phyloP scores from a whole-genome alignment of 2,797 vertebrate species.

The Sylvia borin region DNA sequence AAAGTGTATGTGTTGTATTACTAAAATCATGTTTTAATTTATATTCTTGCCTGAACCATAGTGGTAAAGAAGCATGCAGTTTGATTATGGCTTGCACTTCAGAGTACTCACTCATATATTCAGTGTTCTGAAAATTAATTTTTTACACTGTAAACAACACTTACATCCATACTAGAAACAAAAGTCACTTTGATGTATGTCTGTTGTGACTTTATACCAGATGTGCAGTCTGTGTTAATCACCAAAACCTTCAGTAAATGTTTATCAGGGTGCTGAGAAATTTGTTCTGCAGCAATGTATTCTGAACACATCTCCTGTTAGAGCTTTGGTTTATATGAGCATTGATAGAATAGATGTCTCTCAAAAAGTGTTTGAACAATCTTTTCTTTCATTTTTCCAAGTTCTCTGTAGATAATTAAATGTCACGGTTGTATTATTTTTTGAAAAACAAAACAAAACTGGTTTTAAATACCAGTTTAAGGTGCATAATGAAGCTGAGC shows the following conservation, averaged over 20 bases:
- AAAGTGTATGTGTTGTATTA: neutral
- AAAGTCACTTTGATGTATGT: slow-evolving; percentile 19
- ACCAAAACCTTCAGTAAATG: neutral
- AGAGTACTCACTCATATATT: slow-evolving; percentile 27
- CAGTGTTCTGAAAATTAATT: slow-evolving; percentile 34
- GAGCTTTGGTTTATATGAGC: neutral
- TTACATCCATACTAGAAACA: slow-evolving; percentile 7
- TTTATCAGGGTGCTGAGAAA: neutral
- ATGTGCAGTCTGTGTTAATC: slow-evolving; percentile 4
- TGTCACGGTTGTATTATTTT: neutral
- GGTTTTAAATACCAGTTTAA: neutral
- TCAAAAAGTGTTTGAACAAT: neutral
- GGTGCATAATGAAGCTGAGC: neutral
- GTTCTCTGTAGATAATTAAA: neutral
- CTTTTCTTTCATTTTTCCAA: neutral
- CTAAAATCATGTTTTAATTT: slow-evolving; percentile 13
- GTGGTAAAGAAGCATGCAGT: neutral
- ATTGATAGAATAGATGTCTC: neutral
- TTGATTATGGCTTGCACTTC: neutral
- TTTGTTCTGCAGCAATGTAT: neutral
- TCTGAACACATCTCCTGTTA: neutral
- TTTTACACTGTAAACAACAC: neutral
- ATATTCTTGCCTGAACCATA: neutral
- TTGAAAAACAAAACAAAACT: neutral
- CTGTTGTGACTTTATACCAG: slow-evolving; percentile 16